Percentiles rank a stretch among this genome's conserved stretches.
phyloP scores from a whole-genome alignment of 2,797 vertebrate species.

The Apogon talboti region DNA sequence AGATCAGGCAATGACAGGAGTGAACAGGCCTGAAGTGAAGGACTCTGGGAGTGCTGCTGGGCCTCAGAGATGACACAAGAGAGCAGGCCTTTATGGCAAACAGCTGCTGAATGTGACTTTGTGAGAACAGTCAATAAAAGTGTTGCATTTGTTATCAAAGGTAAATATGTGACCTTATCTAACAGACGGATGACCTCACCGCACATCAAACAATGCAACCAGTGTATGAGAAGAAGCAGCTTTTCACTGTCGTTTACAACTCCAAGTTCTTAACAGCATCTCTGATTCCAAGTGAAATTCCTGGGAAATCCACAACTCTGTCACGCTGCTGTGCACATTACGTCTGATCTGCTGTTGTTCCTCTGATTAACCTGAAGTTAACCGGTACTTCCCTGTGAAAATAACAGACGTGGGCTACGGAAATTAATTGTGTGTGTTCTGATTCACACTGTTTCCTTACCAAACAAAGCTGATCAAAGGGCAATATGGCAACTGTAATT shows the following conservation, averaged over 20 bases:
- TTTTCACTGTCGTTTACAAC: neutral
- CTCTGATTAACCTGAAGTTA: slow-evolving; percentile 47
- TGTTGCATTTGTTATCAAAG: neutral
- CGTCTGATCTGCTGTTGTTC: slow-evolving; percentile 14
- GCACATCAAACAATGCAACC: slow-evolving; percentile 22
- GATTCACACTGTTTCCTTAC: neutral
- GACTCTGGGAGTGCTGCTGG: too few species aligned
- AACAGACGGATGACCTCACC: neutral
- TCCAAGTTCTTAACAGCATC: neutral
- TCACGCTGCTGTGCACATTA: neutral
- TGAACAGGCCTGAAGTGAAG: too few species aligned
- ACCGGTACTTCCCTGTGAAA: slow-evolving; percentile 50
- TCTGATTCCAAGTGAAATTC: slow-evolving; percentile 22
- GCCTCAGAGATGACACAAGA: too few species aligned
- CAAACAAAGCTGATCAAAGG: slow-evolving; percentile 3
- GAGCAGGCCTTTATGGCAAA: too few species aligned
- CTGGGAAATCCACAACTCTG: slow-evolving; percentile 18
- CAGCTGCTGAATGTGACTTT: too few species aligned
- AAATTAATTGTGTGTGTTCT: neutral
- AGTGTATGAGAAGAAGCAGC: neutral
- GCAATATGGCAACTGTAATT: too few species aligned
- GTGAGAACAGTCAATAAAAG: slow-evolving; percentile 2
- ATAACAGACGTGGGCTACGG: slow-evolving; percentile 7
- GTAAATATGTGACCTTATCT: neutral
- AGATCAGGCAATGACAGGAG: too few species aligned